phyloP scores from a whole-genome alignment of 2,113 vertebrate genomes.

The Rostratula benghalensis region DNA sequence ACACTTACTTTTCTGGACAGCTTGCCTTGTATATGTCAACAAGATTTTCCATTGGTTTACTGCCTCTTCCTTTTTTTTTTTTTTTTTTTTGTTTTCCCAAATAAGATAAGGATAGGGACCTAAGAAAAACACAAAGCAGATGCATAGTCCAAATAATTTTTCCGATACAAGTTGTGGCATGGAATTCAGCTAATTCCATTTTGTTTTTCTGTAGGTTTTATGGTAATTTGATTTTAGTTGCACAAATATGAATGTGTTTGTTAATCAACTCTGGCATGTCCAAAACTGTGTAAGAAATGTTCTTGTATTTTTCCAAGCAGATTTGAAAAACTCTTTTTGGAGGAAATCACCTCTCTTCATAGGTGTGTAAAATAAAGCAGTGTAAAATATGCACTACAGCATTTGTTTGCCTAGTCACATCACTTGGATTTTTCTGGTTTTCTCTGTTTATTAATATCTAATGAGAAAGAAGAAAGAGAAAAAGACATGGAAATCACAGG shows the following conservation, averaged over 20 bases:
- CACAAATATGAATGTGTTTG: constrained; percentile 34
- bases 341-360: background rate
- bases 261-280: constrained; percentile 42
- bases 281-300: constrained; percentile 31
- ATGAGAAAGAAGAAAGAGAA: background rate
- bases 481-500: background rate
- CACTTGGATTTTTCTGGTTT: background rate
- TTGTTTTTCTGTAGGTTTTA: constrained; percentile 33
- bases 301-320: constrained; percentile 14
- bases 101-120: background rate
- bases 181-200: constrained; percentile 19
- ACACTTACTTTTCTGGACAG: constrained; percentile 59
- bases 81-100: background rate
- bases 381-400: background rate
- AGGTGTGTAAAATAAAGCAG: background rate
- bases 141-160: background rate
- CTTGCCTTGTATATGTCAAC: constrained; percentile 29
- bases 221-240: constrained; percentile 49
- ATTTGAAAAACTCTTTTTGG: constrained; percentile 1
- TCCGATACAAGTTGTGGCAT: background rate
- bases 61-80: background rate
- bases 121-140: background rate
- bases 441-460: background rate
- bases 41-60: constrained; percentile 49
- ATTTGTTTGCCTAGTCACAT: background rate